Base-by-base conservation (phyloP, 2,797 vertebrate genomes). In the Pterois miles region DNA sequence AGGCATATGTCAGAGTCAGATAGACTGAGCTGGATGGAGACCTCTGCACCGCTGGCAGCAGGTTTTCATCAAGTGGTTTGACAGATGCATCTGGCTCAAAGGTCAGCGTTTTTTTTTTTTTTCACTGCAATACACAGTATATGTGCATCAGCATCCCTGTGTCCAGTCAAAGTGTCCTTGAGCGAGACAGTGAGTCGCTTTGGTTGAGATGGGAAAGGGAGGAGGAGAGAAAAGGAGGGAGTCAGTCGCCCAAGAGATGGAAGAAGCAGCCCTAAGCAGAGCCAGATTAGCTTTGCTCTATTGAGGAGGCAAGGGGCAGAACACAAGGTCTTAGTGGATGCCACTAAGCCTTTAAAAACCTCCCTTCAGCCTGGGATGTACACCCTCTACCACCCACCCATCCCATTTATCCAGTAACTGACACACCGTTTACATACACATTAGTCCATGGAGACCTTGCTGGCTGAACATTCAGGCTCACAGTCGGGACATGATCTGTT, bases 241-340 rank as follows among this genome's bases (percentile, higher is more conserved):
- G 79, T 72, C 48, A 8, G 76, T 70, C 23, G 18, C 79, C 80
- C 71, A 14, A 63, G 75, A 83, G 81, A 27, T n/a, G 58, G 76
- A 50, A 80, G 73, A 78, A 66, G 82, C 86, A 46, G 74, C 65
- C 74, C 60, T 76, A 69, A 88, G 77, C 82, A 82, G 59, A 75
- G 58, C 76, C 85, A 86, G 92, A 92, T 94, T 94, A 94, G 91
- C 80, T 87, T 71, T 90, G 91, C 89, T 89, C 93, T 91, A 89
- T 91, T 93, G 91, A 90, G 76, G 78, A 91, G 77, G 88, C 88
- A 91, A 90, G 89, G 87, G 88, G 85, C 89, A 91, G 90, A 94
- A 91, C 87, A 80, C 57, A 84, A 65, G 87, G 86, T 86, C 78
- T 91, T 76, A 88, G 76, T 54, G 73, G 89, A 90, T 72, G 82